Percentiles rank a stretch among this genome's conserved stretches.
Evolutionary conservation across 1,140 invertebrate species (phyloP).

Genomic region (Adoxophyes honmai): DNA sequence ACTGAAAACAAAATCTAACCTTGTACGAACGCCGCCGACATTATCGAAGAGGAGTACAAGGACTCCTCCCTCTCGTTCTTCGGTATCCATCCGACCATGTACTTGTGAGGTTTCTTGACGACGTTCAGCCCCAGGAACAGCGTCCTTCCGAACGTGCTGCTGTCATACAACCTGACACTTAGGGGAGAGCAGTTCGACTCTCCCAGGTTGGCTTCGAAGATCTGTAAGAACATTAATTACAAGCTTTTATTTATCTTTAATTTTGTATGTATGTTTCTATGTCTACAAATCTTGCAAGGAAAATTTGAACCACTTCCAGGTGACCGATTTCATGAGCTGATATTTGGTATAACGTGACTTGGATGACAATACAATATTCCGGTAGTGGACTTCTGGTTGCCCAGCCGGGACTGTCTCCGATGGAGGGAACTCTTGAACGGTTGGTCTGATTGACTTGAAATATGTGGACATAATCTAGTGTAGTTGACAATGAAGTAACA

Average conservation of each 20-base stretch:
- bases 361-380: too few relatives aligned
- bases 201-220: conserved; percentile 69
- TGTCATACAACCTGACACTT: conserved; percentile 79
- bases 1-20: conserved; percentile 33
- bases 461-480: not conserved
- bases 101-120: conserved; percentile 56
- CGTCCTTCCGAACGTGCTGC: conserved; percentile 78
- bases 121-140: conserved; percentile 76
- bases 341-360: not conserved
- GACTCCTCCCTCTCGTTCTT: conserved; percentile 46
- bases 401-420: too few relatives aligned
- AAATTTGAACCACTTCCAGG: too few relatives aligned
- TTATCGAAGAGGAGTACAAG: conserved; percentile 38
- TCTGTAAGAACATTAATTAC: conserved; percentile 19
- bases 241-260: not conserved
- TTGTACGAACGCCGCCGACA: conserved; percentile 42
- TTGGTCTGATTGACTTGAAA: too few relatives aligned
- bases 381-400: too few relatives aligned
- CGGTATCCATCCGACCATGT: conserved; percentile 44
- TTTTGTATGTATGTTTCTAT: too few relatives aligned
- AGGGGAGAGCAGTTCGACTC: conserved; percentile 76
- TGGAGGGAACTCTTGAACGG: too few relatives aligned
- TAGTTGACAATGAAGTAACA: not conserved
- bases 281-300: too few relatives aligned
- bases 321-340: not conserved